Conservation (phyloP, 1,140 invertebrate genomes). For the Cyphomyrmex costatus region DNA sequence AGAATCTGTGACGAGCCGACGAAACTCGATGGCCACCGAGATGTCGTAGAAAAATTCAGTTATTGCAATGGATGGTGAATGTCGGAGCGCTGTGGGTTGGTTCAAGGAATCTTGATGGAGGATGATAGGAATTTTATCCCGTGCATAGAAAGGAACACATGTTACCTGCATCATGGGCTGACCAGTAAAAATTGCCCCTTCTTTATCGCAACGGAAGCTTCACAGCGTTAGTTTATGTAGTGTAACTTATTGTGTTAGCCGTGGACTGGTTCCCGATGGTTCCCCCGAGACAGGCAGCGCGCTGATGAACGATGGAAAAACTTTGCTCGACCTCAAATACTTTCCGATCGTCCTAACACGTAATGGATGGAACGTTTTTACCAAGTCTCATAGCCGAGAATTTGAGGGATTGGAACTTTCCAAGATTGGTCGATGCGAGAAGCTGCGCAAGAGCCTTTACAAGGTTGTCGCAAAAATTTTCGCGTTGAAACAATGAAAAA, state of each 20-base stretch:
- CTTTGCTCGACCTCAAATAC: conserved; percentile 68
- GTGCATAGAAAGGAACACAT: neutral
- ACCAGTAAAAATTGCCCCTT: conserved; percentile 26
- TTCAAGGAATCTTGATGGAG: neutral
- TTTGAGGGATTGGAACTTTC: conserved; percentile 41
- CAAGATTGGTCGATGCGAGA: conserved; percentile 19
- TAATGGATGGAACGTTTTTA: conserved; percentile 63
- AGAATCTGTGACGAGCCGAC: conserved; percentile 74
- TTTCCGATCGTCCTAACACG: conserved; percentile 69
- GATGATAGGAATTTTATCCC: conserved; percentile 41
- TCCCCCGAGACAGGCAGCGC: conserved; percentile 50
- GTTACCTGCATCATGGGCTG: neutral
- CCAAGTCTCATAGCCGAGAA: conserved; percentile 18
- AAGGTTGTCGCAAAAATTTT: neutral
- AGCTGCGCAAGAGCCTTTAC: neutral
- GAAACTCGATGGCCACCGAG: conserved; percentile 44
- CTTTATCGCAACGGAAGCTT: neutral
- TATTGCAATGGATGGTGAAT: conserved; percentile 19
- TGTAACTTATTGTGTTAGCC: conserved; percentile 52
- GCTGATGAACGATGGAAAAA: conserved; percentile 72
- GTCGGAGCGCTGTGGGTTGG: neutral
- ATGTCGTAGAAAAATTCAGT: conserved; percentile 69
- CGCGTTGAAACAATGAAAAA: neutral
- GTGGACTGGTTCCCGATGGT: conserved; percentile 4
- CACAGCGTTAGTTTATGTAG: conserved; percentile 31